Conservation (phyloP, 1,140 invertebrate species). For the Chlorops oryzae region DNA sequence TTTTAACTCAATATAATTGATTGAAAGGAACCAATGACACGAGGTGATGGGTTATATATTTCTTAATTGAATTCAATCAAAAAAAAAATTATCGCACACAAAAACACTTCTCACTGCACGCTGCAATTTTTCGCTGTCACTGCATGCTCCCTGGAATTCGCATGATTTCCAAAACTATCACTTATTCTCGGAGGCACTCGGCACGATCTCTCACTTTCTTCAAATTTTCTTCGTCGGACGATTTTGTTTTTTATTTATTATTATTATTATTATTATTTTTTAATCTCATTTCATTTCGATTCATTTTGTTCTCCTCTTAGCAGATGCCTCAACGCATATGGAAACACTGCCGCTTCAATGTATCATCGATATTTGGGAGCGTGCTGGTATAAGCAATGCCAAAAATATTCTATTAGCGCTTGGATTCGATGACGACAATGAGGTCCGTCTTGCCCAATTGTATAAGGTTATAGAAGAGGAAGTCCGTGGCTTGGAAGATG, state of each 20-base stretch:
- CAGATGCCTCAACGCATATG: slow-evolving; percentile 28
- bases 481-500: slow-evolving; percentile 34
- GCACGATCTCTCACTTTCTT: too few relatives aligned
- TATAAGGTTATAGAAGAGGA: slow-evolving; percentile 71
- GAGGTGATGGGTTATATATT: too few relatives aligned
- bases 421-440: slow-evolving; percentile 57
- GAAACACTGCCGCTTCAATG: slow-evolving; percentile 48
- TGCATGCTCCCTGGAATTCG: too few relatives aligned
- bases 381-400: slow-evolving; percentile 59
- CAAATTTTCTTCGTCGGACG: too few relatives aligned
- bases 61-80: too few relatives aligned
- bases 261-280: slow-evolving; percentile 1
- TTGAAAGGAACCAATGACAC: too few relatives aligned
- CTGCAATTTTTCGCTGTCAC: too few relatives aligned
- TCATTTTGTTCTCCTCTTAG: background rate
- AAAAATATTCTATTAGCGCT: slow-evolving; percentile 60
- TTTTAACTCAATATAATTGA: too few relatives aligned
- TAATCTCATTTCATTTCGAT: background rate
- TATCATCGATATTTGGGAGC: slow-evolving; percentile 68
- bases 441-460: slow-evolving; percentile 63
- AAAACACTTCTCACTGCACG: too few relatives aligned
- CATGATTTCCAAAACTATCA: too few relatives aligned
- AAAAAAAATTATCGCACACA: too few relatives aligned
- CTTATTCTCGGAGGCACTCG: too few relatives aligned
- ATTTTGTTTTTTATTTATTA: background rate